A percentile compares a stretch with the other conserved stretches of the same genome.
Evolutionary conservation across 35 echinoderm and acorn worm species (phyloP).

Genomic region (Heliocidaris tuberculata): DNA sequence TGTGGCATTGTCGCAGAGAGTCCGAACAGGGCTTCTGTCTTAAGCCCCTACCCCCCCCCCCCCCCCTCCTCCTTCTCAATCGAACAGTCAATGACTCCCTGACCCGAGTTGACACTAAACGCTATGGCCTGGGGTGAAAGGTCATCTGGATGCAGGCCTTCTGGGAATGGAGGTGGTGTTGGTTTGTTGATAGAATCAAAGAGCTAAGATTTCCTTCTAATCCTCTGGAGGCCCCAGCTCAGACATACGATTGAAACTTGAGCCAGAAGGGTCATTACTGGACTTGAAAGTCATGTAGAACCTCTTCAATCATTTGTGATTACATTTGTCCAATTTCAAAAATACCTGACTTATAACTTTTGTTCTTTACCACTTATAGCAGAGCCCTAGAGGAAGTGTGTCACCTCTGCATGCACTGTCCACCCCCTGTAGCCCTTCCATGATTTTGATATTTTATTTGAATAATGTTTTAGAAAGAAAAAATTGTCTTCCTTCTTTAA

Average conservation of each 20-base stretch:
- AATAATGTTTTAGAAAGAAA: no score
- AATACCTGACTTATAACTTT: neutral
- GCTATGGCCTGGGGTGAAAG: slow-evolving; percentile 10
- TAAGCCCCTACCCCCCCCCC: neutral
- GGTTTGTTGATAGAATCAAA: slow-evolving; percentile 28
- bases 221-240: neutral
- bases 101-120: slow-evolving; percentile 26
- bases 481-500: no score
- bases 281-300: neutral
- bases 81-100: neutral
- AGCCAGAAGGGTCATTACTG: neutral
- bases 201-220: slow-evolving; percentile 34
- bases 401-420: neutral
- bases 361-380: neutral
- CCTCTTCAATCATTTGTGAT: slow-evolving; percentile 1
- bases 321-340: neutral
- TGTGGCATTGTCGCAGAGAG: neutral
- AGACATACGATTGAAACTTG: neutral
- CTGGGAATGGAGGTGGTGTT: slow-evolving; percentile 21
- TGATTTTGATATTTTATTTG: no score
- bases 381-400: neutral
- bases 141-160: neutral
- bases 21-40: neutral
- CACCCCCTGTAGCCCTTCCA: neutral
- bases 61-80: neutral